phyloP scores from a whole-genome alignment of 1,140 invertebrate species.

The Lucilia cuprina region DNA sequence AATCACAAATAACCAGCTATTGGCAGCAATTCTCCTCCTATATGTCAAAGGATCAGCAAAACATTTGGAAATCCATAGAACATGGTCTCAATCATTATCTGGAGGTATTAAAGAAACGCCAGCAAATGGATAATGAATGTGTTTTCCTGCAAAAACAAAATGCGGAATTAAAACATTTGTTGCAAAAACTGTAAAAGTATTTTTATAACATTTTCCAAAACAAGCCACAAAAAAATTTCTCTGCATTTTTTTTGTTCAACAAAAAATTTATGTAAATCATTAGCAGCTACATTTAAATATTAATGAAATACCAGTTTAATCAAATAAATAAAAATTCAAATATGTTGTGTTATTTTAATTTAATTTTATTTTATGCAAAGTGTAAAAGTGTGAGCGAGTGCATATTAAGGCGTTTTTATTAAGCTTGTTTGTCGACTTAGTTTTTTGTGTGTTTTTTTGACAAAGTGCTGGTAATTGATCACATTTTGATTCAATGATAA shows the following conservation, averaged over 20 bases:
- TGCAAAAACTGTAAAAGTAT: conserved; percentile 58
- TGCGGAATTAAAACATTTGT: conserved; percentile 64
- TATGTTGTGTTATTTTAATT: too few species aligned
- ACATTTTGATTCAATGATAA: conserved; percentile 11
- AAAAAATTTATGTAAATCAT: too few species aligned
- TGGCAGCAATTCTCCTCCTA: conserved; percentile 56
- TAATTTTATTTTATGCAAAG: conserved; percentile 40
- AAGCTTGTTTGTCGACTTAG: not conserved
- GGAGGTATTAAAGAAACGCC: conserved; percentile 65
- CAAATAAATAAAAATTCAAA: too few species aligned
- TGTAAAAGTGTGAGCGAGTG: conserved; percentile 40
- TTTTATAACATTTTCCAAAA: not conserved
- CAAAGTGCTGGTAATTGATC: conserved; percentile 7
- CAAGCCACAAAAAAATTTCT: not conserved
- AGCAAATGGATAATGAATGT: conserved; percentile 64
- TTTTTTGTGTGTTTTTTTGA: not conserved
- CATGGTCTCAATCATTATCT: conserved; percentile 67
- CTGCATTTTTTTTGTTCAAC: not conserved
- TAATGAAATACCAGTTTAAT: too few species aligned
- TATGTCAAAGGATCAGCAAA: conserved; percentile 63
- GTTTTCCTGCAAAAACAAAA: conserved; percentile 66
- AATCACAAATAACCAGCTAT: conserved; percentile 41
- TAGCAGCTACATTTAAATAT: too few species aligned
- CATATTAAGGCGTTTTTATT: not conserved
- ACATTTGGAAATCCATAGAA: conserved; percentile 66